Conservation (phyloP, 2,888 invertebrate genomes). For the Luffia ferchaultella region DNA sequence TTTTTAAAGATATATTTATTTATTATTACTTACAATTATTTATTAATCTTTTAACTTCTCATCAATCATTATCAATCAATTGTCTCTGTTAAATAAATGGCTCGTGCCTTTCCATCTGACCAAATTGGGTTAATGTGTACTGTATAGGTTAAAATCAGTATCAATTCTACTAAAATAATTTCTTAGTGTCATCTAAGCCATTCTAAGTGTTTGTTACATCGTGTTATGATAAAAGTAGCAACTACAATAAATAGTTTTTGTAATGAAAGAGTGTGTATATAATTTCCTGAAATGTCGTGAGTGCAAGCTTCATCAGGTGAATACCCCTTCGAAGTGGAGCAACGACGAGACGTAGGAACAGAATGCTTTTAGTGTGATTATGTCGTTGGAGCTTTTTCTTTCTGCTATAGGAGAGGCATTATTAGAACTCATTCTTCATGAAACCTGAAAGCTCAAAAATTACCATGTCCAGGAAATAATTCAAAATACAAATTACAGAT, state of each 20-base stretch:
- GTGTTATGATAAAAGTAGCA: no score
- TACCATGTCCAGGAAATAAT: not conserved
- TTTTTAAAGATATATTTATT: no score
- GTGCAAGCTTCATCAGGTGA: not conserved
- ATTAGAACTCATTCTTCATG: constrained; percentile 41
- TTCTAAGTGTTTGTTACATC: no score
- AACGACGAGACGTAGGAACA: constrained; percentile 3
- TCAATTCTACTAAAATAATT: not conserved
- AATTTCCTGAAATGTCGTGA: not conserved
- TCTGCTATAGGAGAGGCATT: constrained; percentile 31
- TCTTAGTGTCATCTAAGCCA: no score
- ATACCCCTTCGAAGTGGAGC: not conserved
- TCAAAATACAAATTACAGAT: not conserved
- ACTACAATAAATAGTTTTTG: not conserved
- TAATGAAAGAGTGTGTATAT: not conserved
- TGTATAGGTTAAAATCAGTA: not conserved
- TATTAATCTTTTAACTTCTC: no score
- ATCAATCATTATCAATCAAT: no score
- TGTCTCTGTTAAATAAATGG: not conserved
- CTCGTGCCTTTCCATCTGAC: not conserved
- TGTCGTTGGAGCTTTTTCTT: constrained; percentile 42
- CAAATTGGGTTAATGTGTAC: not conserved
- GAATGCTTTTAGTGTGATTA: constrained; percentile 55
- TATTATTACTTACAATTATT: no score
- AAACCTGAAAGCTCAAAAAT: constrained; percentile 8